Evolutionary conservation across 2,888 invertebrate genomes (phyloP).

Genomic region (Epistrophe grossulariae): DNA sequence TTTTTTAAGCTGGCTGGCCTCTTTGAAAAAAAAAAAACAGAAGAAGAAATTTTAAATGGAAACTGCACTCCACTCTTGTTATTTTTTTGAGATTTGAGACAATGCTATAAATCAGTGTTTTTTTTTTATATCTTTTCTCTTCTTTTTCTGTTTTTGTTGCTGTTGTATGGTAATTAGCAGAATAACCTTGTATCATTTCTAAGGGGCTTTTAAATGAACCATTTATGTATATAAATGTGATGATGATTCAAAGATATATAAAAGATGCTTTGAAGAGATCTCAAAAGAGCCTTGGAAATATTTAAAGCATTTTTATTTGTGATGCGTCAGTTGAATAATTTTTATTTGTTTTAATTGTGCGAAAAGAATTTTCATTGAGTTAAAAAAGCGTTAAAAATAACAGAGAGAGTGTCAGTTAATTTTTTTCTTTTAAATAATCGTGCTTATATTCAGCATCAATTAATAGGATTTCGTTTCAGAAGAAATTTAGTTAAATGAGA

Average conservation of each 20-base stretch:
- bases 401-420: too few species aligned
- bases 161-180: constrained; percentile 28
- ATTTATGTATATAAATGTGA: neutral
- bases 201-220: constrained; percentile 2
- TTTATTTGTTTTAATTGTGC: neutral
- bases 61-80: constrained; percentile 1
- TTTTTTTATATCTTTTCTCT: too few species aligned
- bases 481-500: too few species aligned
- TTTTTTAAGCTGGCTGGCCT: neutral
- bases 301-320: constrained; percentile 1
- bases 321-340: neutral
- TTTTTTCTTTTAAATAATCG: too few species aligned
- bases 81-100: neutral
- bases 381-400: too few species aligned
- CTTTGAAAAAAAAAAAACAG: neutral
- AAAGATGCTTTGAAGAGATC: neutral
- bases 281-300: neutral
- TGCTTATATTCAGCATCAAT: too few species aligned
- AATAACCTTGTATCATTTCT: constrained; percentile 42
- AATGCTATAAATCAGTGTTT: constrained; percentile 41
- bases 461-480: too few species aligned
- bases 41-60: constrained; percentile 2
- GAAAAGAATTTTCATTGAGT: neutral
- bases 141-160: neutral
- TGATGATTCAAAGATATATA: constrained; percentile 2